Evolutionary conservation across 2,797 vertebrate species (phyloP).

Genomic region (Neosilurus mollespiculum): DNA sequence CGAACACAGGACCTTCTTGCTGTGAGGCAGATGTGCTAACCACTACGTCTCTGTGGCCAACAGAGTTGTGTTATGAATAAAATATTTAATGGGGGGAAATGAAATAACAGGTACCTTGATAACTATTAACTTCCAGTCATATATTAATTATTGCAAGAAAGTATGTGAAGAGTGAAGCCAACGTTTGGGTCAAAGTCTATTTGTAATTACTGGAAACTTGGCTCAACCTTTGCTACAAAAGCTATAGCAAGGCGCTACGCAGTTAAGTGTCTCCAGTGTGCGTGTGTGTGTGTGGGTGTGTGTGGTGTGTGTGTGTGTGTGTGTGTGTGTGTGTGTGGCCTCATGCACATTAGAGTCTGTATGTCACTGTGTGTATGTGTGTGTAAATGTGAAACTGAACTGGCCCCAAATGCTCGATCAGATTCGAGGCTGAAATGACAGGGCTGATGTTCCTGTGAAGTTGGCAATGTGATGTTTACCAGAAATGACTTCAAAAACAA

Average conservation of each 20-base stretch:
- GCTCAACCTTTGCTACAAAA: neutral
- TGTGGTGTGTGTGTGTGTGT: slow-evolving; percentile 23
- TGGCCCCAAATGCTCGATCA: slow-evolving; percentile 16
- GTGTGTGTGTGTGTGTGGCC: neutral
- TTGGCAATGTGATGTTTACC: slow-evolving; percentile 49
- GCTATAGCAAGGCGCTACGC: neutral
- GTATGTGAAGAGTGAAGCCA: neutral
- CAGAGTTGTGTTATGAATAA: neutral
- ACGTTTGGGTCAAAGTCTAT: neutral
- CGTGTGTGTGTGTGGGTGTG: neutral
- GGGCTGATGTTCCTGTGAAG: slow-evolving; percentile 46
- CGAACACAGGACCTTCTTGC: too few relatives aligned
- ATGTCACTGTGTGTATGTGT: slow-evolving; percentile 25
- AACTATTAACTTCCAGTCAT: neutral
- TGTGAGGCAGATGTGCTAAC: too few relatives aligned
- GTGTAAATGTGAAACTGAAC: slow-evolving; percentile 57
- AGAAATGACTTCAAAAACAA: slow-evolving; percentile 49
- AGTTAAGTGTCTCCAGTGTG: neutral
- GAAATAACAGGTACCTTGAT: neutral
- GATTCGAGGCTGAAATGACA: slow-evolving; percentile 52
- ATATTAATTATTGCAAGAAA: neutral
- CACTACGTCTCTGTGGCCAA: too few relatives aligned
- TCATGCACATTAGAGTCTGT: slow-evolving; percentile 5
- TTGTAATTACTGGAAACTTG: neutral
- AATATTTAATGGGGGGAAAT: neutral